Base-by-base conservation (phyloP, 1,140 invertebrate species). In the Maconellicoccus hirsutus region DNA sequence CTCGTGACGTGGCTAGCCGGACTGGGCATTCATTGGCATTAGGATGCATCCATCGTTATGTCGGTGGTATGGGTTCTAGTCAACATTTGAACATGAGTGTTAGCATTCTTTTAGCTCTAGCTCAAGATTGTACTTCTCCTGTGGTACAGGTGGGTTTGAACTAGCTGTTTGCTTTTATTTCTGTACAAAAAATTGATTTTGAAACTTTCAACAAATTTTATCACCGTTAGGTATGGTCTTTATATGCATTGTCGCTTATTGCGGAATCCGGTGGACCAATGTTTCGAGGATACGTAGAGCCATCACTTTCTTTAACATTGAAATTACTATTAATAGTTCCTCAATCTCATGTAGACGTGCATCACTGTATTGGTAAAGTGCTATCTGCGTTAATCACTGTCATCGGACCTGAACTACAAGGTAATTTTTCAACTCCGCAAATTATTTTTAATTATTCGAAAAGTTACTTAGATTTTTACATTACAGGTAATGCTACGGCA, bases 191-290 rank as follows among this genome's bases (percentile, higher is more conserved):
- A 39, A 70, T 70, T 71, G 59, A 70, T n/a, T n/a, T n/a, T n/a
- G n/a, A n/a, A n/a, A n/a, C 61, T 66, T 19, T 38, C 8, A 69
- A 70, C 33, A 42, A 19, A 19, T 72, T 71, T 71, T 74, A 71
- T 75, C 72, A 59, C 70, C 75, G 80, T 29, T 76, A 96, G 88
- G 90, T 96, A 33, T 99, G 97, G 97, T 90, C 96, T 0, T 81
- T 99, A 2, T 93, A 98, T 82, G 95, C 96, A 1, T 79, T 99
- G 33, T 90, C 93, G 8, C 84, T 98, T 72, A 95, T 99, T 72
- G 95, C 95, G 25, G 96, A 98, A 79, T 97, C 95, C 7, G 96
- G 96, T 23, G 96, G 96, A 0, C 96, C 96, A 26, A 98, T 98
- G 94, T 99, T 98, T 81, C 84, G 96, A 23, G 87, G 91, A 16